These are phyloP conservation scores for Epistrophella euchroma DNA, from an alignment of 2,888 invertebrate genomes.

Conservation along the genomic window DNA sequence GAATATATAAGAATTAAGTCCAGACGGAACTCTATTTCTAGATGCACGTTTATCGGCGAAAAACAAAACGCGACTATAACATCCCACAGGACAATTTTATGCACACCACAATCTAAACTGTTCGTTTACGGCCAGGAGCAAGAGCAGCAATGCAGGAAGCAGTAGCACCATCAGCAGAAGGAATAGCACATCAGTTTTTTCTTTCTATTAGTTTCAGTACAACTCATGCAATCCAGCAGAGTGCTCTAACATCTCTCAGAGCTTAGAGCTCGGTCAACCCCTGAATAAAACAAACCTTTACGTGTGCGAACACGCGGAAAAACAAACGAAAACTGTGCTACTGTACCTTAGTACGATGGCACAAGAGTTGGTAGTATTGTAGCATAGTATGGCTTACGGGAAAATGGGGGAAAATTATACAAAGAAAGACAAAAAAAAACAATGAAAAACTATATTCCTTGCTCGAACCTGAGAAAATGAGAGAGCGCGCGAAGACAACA, in stretches of 20 bases:
- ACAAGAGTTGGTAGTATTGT: conserved; percentile 70
- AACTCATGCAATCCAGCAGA: conserved; percentile 60
- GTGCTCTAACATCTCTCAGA: conserved; percentile 68
- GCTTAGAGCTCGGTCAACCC: conserved; percentile 69
- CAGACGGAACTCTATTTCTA: conserved; percentile 36
- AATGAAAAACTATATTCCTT: conserved; percentile 49
- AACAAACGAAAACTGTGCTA: conserved; percentile 84
- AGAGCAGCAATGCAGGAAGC: conserved; percentile 68
- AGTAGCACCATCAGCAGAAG: conserved; percentile 49
- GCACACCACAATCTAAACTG: conserved; percentile 63
- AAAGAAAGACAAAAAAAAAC: conserved; percentile 39
- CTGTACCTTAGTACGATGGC: conserved; percentile 74
- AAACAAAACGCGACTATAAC: conserved; percentile 66
- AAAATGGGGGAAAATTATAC: conserved; percentile 46
- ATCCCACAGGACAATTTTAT: conserved; percentile 70
- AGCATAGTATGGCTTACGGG: conserved; percentile 47
- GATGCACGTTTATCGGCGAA: conserved; percentile 62
- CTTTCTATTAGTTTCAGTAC: conserved; percentile 28
- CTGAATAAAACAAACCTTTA: conserved; percentile 73
- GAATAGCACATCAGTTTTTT: conserved; percentile 51
- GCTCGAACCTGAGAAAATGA: conserved; percentile 75
- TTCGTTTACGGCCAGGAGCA: conserved; percentile 63
- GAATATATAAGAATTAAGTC: not conserved
- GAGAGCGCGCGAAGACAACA: conserved; percentile 77
- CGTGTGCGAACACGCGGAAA: conserved; percentile 85